These are phyloP conservation scores for Neoarius graeffei DNA, from an alignment of 2,113 vertebrate genomes.

Conservation along the genomic window DNA sequence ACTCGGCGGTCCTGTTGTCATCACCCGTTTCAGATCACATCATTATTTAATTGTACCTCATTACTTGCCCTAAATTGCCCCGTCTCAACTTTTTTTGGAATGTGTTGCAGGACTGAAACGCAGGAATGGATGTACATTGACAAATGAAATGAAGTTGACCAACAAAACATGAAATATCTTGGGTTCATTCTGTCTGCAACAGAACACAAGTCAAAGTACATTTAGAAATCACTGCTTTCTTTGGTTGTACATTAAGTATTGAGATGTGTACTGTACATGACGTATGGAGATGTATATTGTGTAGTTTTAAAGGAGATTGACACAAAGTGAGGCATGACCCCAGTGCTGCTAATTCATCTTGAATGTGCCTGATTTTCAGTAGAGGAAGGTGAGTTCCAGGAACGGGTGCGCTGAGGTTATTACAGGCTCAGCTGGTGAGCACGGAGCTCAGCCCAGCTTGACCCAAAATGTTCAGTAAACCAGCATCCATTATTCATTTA, in stretches of 20 bases:
- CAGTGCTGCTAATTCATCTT: constrained; percentile 25
- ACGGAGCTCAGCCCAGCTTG: not conserved
- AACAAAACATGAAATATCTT: no score
- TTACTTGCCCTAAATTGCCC: no score
- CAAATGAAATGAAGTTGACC: no score
- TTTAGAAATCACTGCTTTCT: no score
- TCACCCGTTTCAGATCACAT: no score
- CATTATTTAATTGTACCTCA: no score
- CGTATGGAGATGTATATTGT: not conserved
- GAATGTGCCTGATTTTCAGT: constrained; percentile 34
- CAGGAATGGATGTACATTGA: no score
- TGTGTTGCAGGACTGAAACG: no score
- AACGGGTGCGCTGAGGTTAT: constrained; percentile 15
- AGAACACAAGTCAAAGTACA: no score
- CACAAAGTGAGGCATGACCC: constrained; percentile 24
- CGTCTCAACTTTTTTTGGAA: no score
- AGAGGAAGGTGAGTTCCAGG: constrained; percentile 25
- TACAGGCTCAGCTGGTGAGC: constrained; percentile 7
- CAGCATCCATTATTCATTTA: constrained; percentile 35
- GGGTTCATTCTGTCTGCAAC: no score
- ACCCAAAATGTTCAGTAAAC: constrained; percentile 20
- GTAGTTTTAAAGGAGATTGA: not conserved
- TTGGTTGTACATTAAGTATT: not conserved
- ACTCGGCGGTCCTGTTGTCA: no score
- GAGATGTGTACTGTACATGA: not conserved